phyloP scores from a whole-genome alignment of 1,140 invertebrate genomes.

The Brachionus rubens region DNA sequence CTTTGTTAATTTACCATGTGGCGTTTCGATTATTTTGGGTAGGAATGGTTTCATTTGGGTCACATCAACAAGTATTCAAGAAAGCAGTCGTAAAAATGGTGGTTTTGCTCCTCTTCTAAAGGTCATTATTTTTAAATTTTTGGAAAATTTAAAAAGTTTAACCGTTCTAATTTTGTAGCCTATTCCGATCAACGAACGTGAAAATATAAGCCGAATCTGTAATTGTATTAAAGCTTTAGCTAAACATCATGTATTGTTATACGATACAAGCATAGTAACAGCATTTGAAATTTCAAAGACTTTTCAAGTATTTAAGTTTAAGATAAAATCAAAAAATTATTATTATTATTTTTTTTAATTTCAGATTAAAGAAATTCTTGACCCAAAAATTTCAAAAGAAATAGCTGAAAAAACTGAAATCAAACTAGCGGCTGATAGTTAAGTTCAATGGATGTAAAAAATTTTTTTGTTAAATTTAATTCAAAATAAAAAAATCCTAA shows the following conservation, averaged over 20 bases:
- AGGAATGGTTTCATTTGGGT: conserved; percentile 97
- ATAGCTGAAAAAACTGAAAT: conserved; percentile 41
- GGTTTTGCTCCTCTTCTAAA: conserved; percentile 47
- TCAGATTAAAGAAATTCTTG: conserved; percentile 40
- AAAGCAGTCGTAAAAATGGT: conserved; percentile 71
- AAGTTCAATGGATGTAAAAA: not conserved
- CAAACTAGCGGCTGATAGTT: conserved; percentile 22
- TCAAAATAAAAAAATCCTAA: not conserved
- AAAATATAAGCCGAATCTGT: conserved; percentile 77
- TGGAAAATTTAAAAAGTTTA: not conserved
- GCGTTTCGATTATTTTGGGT: conserved; percentile 84
- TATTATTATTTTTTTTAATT: not conserved
- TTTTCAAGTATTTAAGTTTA: conserved; percentile 62
- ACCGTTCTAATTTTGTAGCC: conserved; percentile 1
- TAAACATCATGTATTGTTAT: conserved; percentile 79
- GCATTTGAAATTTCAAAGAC: conserved; percentile 84
- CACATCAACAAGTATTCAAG: conserved; percentile 73
- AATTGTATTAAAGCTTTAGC: conserved; percentile 84
- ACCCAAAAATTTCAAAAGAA: conserved; percentile 13
- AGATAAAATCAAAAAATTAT: not conserved
- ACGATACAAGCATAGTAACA: conserved; percentile 84
- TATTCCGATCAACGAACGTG: conserved; percentile 64
- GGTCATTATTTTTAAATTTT: not conserved
- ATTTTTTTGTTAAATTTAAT: not conserved
- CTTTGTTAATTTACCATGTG: conserved; percentile 86